Conservation (phyloP, 2,888 invertebrate genomes). For the Leptopilina drosophilae region DNA sequence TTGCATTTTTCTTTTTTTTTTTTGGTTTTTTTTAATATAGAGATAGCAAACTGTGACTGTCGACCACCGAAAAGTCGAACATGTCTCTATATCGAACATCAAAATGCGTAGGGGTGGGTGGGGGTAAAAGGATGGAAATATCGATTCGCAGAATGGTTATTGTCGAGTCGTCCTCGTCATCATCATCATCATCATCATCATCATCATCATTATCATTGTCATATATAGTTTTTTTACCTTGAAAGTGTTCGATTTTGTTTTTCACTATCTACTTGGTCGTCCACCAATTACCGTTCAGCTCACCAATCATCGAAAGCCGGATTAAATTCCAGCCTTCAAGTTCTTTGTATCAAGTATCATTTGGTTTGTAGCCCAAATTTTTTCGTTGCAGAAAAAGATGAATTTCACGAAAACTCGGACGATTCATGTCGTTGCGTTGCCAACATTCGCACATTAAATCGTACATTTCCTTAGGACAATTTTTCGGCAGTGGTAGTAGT, state of each 20-base stretch:
- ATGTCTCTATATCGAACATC: conserved; percentile 53
- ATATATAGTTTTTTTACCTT: conserved; percentile 50
- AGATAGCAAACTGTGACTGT: conserved; percentile 15
- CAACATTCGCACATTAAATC: conserved; percentile 93
- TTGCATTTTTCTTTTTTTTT: conserved; percentile 16
- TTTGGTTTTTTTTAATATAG: neutral
- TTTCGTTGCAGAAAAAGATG: conserved; percentile 90
- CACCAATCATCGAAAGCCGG: conserved; percentile 75
- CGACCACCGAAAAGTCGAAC: conserved; percentile 16
- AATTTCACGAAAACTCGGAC: conserved; percentile 90
- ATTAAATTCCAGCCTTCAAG: conserved; percentile 73
- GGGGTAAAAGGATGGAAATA: conserved; percentile 42
- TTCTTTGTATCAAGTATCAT: conserved; percentile 75
- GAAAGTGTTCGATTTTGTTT: conserved; percentile 49
- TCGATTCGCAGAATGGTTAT: conserved; percentile 59
- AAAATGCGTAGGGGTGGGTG: conserved; percentile 22
- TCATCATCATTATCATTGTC: conserved; percentile 57
- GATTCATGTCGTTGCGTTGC: conserved; percentile 86
- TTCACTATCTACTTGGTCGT: conserved; percentile 63
- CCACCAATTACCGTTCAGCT: conserved; percentile 75
- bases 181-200: conserved; percentile 56
- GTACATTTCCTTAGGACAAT: conserved; percentile 90
- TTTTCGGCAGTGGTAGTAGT: conserved; percentile 83
- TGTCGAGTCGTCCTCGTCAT: conserved; percentile 62
- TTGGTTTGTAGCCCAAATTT: conserved; percentile 80